Evolutionary conservation across 2,113 vertebrate species (phyloP), one percentile per base, ranked within the genome.

Genomic region (Eulacestoma nigropectus): DNA sequence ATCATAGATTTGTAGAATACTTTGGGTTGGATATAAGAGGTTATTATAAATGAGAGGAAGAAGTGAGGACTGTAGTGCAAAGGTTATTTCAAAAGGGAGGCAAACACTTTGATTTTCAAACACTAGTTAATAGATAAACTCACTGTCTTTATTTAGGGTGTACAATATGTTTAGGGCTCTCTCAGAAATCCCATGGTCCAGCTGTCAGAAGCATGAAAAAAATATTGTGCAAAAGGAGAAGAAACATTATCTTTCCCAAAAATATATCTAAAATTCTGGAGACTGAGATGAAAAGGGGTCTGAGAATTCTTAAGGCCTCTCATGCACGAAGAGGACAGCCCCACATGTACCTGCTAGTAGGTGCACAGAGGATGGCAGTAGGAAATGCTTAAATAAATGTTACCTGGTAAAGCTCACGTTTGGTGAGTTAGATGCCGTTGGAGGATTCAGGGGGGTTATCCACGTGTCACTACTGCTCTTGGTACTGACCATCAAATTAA

Each of bases 1-100:
- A 3, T 8, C 41, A 63, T 0, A n/a, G n/a, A n/a, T n/a, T n/a
- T n/a, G n/a, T n/a, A n/a, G 20, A 73, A 37, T 7, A 16, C 3
- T 19, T 65, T 65, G 21, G 21, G 26, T 42, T 11, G 10, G 15
- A 11, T 44, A 22, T 7, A 49, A 49, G 22, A 69, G 11, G 27
- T 33, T 33, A 41, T 35, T 63, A 39, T 4, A 72, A 72, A 55
- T 11, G 32, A 80, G 13, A 86, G 33, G 47, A 50, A 73, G 32
- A 55, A 86, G 10, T 5, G 37, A 81, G 25, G 19, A 78, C 22
- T 70, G 19, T 13, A 13, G 11, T 26, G 26, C 7, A 60, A 79
- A 68, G 10, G 22, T 27, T 53, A 11, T 53, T 83, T 67, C 29
- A 63, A 70, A 57, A 72, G 11, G 18, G 15, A 72, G 16, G 18